These are phyloP conservation scores for Podocnemis expansa DNA, from an alignment of 2,113 vertebrate species.

Conservation along the genomic window DNA sequence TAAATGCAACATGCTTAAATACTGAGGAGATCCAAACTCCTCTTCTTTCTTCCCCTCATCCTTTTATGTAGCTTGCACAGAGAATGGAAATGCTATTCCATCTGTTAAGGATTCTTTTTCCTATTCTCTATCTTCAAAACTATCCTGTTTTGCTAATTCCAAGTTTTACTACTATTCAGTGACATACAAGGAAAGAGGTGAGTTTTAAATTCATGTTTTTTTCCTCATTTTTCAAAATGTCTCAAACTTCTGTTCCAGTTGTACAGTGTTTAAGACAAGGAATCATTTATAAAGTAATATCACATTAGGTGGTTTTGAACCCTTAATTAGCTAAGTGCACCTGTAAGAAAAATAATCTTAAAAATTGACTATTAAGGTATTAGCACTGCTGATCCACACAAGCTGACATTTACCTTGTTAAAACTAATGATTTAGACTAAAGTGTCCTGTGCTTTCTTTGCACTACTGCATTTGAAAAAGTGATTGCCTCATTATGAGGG, in stretches of 20 bases:
- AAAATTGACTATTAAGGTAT: background rate
- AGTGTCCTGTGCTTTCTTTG: background rate
- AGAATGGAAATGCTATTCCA: conserved; percentile 32
- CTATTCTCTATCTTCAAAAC: background rate
- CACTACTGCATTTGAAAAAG: background rate
- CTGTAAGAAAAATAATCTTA: background rate
- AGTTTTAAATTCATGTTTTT: conserved; percentile 20
- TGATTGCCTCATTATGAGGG: accelerated
- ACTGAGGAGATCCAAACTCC: conserved; percentile 35
- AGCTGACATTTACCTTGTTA: background rate
- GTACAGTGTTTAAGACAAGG: conserved; percentile 59
- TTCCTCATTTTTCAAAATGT: conserved; percentile 2
- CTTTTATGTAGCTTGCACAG: background rate
- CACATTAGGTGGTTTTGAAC: conserved; percentile 20
- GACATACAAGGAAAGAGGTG: conserved; percentile 4
- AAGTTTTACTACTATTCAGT: background rate
- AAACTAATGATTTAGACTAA: accelerated
- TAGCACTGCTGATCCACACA: background rate
- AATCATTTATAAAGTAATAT: conserved; percentile 50
- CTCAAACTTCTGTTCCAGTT: conserved; percentile 58
- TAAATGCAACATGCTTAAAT: conserved; percentile 51
- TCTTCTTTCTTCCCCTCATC: conserved; percentile 28
- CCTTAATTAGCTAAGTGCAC: conserved; percentile 49
- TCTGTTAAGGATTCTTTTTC: conserved; percentile 2
- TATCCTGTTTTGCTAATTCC: background rate